Base-by-base conservation (phyloP, 2,797 vertebrate genomes). In the Oreochromis grahami region DNA sequence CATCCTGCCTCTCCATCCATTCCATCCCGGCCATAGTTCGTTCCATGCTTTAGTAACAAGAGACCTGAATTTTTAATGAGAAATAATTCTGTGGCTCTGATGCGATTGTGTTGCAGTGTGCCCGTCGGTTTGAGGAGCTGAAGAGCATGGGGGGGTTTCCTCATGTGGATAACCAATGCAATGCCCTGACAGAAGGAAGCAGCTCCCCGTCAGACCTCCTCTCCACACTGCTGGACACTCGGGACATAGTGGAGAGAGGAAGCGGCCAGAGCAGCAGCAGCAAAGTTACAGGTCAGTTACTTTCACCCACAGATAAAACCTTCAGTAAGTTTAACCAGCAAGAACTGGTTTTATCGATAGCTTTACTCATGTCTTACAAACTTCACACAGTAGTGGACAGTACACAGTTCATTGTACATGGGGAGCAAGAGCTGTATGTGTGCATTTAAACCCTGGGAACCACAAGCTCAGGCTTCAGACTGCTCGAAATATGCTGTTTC, bases 101-200 rank as follows among this genome's bases (percentile, higher is more conserved):
- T 88, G 36, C 89, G 76, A 48, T 80, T 85, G 34, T 65, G 36
- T 93, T 83, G 68, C 93, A 99, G 98, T 99, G 98, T 95, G 97
- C 97, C 86, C 97, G 94, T 91, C 97, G 98, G 43, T 99, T 98
- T 94, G 98, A 99, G 93, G 98, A 99, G 90, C 95, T 99, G 94
- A 98, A 98, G 94, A 97, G 89, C 92, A 96, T 94, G 8, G 97
- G 97, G 48, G 96, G 90, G 50, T 94, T 97, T 58, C 97, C 97
- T 82, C 97, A 96, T 60, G 95, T 98, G 89, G 98, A 99, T 91
- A 97, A 98, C 88, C 98, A 98, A 3, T 98, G 97, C 86, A 98
- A 97, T 60, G 79, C 96, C 21, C 86, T 98, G 84, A 96, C 97
- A 63, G 96, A 96, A 13, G 95, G 93, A 88, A 95, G 94, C 82